Conservation (phyloP, 2,888 invertebrate species). For the Callosobruchus maculatus region DNA sequence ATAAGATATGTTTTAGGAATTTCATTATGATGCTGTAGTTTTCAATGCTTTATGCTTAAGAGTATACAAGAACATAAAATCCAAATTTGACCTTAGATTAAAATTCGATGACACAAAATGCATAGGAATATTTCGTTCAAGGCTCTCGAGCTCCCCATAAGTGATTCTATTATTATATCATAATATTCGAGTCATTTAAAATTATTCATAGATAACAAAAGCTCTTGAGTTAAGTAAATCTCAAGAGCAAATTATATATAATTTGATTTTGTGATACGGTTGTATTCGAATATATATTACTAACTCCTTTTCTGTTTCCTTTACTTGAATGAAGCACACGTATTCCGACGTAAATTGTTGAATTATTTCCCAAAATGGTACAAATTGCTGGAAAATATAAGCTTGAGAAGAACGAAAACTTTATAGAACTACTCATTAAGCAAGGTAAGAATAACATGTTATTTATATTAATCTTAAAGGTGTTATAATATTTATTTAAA, state of each 20-base stretch:
- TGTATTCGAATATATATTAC: neutral
- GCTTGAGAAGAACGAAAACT: constrained; percentile 1
- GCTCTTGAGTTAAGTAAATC: neutral
- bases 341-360: neutral
- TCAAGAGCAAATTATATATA: neutral
- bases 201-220: too few species aligned
- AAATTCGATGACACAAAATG: too few species aligned
- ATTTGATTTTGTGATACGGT: too few species aligned
- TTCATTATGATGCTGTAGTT: too few species aligned
- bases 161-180: too few species aligned
- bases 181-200: too few species aligned
- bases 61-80: too few species aligned
- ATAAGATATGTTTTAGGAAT: too few species aligned
- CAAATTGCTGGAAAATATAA: constrained; percentile 3
- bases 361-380: neutral
- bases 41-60: too few species aligned
- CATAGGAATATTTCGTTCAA: too few species aligned
- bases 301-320: neutral
- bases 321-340: neutral
- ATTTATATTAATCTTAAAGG: neutral
- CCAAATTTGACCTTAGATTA: too few species aligned
- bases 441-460: neutral
- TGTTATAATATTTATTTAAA: neutral
- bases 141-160: too few species aligned
- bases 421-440: neutral